Conservation (phyloP, 2,888 invertebrate species). For the Colostygia pectinataria region DNA sequence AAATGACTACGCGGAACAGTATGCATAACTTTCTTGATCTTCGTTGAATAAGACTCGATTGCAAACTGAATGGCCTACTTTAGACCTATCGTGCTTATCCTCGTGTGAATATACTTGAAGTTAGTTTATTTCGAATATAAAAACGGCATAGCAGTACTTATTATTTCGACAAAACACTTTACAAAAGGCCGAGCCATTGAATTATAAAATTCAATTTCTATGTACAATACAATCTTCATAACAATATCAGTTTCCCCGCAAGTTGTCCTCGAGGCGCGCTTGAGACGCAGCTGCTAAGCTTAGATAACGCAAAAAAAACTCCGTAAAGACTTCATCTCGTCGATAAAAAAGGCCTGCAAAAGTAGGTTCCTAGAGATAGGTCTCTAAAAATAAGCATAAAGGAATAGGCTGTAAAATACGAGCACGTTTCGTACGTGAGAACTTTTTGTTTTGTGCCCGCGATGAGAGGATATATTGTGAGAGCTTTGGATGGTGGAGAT, state of each 20-base stretch:
- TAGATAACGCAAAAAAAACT: slow-evolving; percentile 12
- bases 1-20: too few relatives aligned
- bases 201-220: slow-evolving; percentile 20
- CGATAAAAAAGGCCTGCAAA: slow-evolving; percentile 1
- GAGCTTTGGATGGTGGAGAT: slow-evolving; percentile 1
- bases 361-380: background rate
- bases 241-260: slow-evolving; percentile 7
- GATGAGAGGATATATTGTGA: slow-evolving; percentile 2
- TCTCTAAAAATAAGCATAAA: background rate
- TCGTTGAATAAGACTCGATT: too few relatives aligned
- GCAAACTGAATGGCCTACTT: too few relatives aligned
- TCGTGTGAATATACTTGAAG: too few relatives aligned
- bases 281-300: slow-evolving; percentile 1
- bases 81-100: too few relatives aligned
- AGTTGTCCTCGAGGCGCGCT: slow-evolving; percentile 10
- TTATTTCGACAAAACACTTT: background rate
- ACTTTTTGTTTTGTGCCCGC: slow-evolving; percentile 4
- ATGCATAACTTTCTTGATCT: too few relatives aligned
- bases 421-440: slow-evolving; percentile 10
- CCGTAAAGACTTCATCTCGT: slow-evolving; percentile 1
- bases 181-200: slow-evolving; percentile 1
- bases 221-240: slow-evolving; percentile 13
- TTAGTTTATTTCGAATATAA: too few relatives aligned
- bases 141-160: too few relatives aligned
- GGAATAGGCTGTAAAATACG: slow-evolving; percentile 8